Base-by-base conservation (phyloP, 2,888 invertebrate species). In the Lepidonotus clava region DNA sequence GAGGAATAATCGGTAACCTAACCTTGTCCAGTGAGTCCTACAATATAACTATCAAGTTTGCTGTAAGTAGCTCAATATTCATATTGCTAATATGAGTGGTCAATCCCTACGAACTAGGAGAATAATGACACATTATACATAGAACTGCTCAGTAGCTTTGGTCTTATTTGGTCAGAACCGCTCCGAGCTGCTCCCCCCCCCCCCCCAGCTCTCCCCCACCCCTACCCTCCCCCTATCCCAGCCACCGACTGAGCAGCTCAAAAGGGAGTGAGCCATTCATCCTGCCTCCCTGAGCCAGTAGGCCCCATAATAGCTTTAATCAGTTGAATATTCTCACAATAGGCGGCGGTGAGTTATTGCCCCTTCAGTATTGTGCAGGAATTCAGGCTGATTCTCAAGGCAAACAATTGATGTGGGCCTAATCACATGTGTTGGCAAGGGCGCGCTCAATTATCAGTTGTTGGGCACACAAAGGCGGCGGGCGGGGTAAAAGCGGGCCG, bases 271-370 rank as follows among this genome's bases (percentile, higher is more conserved):
- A 61, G 61, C 61, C 61, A 61, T 61, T 61, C 61, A 61, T 61
- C 61, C 28, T 61, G 71, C 1, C 36, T 18, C 51, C 24, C 46
- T 46, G 46, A 80, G 80, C 28, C 80, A 46, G 38, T 76, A 40
- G 76, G 51, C 80, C 18, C 80, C 51, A 80, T 80, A 80, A 80
- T 80, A 46, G 80, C 80, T 80, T 80, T 80, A 80, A 80, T 80
- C 80, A 80, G 80, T 80, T 80, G 80, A 80, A 80, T 80, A 80
- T 80, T 80, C 80, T 41, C 80, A 80, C 80, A 80, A 80, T 80
- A 46, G 80, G 80, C 28, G 28, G 24, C 28, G 80, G 14, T 80
- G 80, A 80, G 80, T 80, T 80, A 80, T 80, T 80, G 80, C 46
- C 80, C 80, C 18, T 14, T 40, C 80, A 1, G 80, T 34, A 80